These are phyloP conservation scores for Cyphomyrus discorhynchus DNA, from an alignment of 2,113 vertebrate species.

Conservation along the genomic window DNA sequence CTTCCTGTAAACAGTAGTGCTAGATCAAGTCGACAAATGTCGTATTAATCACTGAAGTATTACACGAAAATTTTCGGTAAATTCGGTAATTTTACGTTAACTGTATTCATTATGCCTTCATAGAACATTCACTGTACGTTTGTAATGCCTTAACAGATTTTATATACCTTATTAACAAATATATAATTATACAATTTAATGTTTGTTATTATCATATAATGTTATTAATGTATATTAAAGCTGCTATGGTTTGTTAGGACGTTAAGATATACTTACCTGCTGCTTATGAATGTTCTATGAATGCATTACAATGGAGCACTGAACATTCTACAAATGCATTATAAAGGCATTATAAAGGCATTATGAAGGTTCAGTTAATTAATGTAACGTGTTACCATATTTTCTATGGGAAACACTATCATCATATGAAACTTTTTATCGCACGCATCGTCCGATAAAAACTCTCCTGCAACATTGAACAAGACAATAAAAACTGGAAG, in stretches of 20 bases:
- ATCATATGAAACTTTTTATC: neutral
- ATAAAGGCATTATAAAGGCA: neutral
- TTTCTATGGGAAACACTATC: neutral
- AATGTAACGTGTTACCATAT: neutral
- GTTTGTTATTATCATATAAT: neutral
- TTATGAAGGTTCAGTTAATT: neutral
- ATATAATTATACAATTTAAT: neutral
- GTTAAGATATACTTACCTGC: neutral
- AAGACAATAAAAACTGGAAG: neutral
- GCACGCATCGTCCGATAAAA: neutral
- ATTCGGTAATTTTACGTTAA: neutral
- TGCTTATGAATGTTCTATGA: neutral
- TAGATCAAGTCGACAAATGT: neutral
- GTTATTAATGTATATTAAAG: neutral
- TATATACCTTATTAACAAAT: neutral
- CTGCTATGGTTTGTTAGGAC: neutral
- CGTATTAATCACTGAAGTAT: neutral
- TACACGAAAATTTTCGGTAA: neutral
- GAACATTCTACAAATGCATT: neutral
- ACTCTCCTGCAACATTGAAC: neutral
- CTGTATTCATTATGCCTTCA: neutral
- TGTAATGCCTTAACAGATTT: neutral
- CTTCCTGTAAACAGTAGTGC: neutral
- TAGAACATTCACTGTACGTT: neutral
- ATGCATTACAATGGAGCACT: neutral